A percentile compares a stretch with the other conserved stretches of the same genome.
phyloP scores from a whole-genome alignment of 2,113 vertebrate species.

The Macrotis lagotis region DNA sequence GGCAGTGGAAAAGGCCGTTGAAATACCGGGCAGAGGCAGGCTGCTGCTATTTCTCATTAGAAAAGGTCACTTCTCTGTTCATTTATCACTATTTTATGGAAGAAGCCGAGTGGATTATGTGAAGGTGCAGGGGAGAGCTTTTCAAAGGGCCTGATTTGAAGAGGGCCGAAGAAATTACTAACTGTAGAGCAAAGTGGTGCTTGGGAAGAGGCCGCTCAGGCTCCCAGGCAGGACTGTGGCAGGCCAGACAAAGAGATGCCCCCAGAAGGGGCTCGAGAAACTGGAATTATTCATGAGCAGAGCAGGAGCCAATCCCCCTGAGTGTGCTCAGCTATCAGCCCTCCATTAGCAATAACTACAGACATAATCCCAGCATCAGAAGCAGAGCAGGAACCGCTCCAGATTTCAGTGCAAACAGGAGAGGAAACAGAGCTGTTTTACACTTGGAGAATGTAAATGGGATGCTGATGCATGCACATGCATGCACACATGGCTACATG shows the following conservation, averaged over 20 bases:
- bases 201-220: slow-evolving; percentile 6
- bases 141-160: slow-evolving; percentile 72
- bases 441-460: neutral
- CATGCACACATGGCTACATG: neutral
- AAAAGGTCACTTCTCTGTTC: slow-evolving; percentile 80
- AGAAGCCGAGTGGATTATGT: slow-evolving; percentile 63
- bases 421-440: neutral
- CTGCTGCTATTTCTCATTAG: slow-evolving; percentile 82
- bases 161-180: slow-evolving; percentile 76
- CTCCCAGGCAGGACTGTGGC: slow-evolving; percentile 41
- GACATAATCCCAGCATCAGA: neutral
- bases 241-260: slow-evolving; percentile 40
- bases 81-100: slow-evolving; percentile 81
- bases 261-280: neutral
- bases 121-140: slow-evolving; percentile 71
- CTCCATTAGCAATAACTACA: neutral
- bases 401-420: slow-evolving; percentile 17
- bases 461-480: too few species aligned
- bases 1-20: slow-evolving; percentile 70
- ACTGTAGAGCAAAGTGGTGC: slow-evolving; percentile 56
- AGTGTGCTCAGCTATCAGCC: slow-evolving; percentile 17
- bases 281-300: neutral
- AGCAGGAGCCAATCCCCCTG: neutral
- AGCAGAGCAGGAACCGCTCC: neutral
- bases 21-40: slow-evolving; percentile 76